Conservation (phyloP, 2,797 vertebrate genomes). For the Fringilla coelebs region DNA sequence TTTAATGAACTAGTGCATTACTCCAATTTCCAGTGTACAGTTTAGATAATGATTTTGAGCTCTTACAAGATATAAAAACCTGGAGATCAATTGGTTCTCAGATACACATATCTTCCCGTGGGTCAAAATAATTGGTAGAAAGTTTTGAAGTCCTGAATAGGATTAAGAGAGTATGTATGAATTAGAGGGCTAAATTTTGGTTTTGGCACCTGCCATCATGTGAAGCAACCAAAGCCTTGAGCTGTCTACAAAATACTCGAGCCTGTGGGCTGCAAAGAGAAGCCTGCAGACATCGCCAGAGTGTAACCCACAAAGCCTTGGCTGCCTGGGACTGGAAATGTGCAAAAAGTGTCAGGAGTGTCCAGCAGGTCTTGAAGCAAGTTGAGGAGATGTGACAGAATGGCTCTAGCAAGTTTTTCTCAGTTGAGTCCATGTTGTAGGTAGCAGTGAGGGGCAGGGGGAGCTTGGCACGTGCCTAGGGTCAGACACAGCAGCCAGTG, state of each 20-base stretch:
- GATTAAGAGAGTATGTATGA: not conserved
- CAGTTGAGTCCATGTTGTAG: not conserved
- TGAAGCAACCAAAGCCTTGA: not conserved
- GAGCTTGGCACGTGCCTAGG: fast-evolving
- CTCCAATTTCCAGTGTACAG: not conserved
- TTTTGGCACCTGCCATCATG: not conserved
- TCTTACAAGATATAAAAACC: not conserved
- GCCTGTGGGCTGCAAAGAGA: not conserved
- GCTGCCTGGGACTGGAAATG: not conserved
- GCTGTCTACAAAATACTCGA: not conserved
- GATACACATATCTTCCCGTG: not conserved
- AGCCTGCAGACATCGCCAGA: not conserved
- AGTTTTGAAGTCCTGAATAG: not conserved
- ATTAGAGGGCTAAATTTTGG: not conserved
- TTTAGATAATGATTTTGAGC: not conserved
- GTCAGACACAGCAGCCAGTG: not conserved
- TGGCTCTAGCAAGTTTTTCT: not conserved
- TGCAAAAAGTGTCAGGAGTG: not conserved
- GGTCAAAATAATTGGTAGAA: not conserved
- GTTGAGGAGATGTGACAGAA: not conserved
- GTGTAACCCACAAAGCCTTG: not conserved
- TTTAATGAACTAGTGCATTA: not conserved
- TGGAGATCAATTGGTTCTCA: not conserved
- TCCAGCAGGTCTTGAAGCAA: not conserved
- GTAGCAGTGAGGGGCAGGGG: not conserved